Base-by-base conservation (phyloP, 2,113 vertebrate genomes). In the Caranx ignobilis region DNA sequence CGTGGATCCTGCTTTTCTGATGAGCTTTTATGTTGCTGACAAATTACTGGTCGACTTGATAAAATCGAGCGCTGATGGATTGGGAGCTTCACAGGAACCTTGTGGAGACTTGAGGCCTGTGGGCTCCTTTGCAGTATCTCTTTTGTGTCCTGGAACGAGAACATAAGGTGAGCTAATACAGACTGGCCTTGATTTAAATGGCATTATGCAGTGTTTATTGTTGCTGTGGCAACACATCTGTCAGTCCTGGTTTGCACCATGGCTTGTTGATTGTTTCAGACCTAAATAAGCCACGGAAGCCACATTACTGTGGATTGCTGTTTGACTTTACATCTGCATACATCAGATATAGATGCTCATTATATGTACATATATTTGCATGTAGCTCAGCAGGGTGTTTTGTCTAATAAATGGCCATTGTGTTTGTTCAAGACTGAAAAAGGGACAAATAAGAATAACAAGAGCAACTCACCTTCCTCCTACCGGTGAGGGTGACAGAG, bases 101-200 rank as follows among this genome's bases (percentile, higher is more conserved):
- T 18, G 31, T 8, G 11, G 39, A 54, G 50, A 19, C 19, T 39
- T 41, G 74, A 26, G 52, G 21, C 47, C 63, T 54, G 35, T 31
- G 6, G 26, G 31, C 19, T 32, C 43, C 54, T 68, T 76, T 63
- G 26, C 72, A 67, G 15, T 76, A 47, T 61, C 37, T 50, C 45
- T 9, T 31, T 79, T 81, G 75, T 85, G 43, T 77, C 45, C 55
- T 37, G n/a, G 62, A 82, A 76, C 72, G 15, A 83, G 89, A 76
- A 82, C 52, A 69, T 45, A 60, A 71, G 71, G 21, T 43, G 64
- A 31, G 32, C 19, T 72, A 79, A 84, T 70, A 77, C 83, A 77
- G 54, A 62, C 60, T 47, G 71, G 60, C 77, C 81, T 83, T 77
- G 75, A 82, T 88, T 85, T 77, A 87, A 91, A 85, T 86, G 78